Percentiles rank a stretch among this genome's conserved stretches.
phyloP scores from a whole-genome alignment of 2,113 vertebrate species.

The Vulpes vulpes region DNA sequence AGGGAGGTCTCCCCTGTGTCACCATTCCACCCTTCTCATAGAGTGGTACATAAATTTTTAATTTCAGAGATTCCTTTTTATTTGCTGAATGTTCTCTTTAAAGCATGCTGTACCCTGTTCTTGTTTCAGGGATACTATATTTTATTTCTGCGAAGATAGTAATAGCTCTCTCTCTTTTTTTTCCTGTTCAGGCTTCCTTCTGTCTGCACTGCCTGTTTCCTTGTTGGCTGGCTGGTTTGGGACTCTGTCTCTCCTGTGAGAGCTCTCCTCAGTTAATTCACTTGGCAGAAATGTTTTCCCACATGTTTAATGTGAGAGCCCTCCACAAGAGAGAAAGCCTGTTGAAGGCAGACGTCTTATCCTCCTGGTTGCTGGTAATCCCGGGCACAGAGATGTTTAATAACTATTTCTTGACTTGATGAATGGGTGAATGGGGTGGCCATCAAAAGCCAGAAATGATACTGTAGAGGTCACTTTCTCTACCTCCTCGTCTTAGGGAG shows the following conservation, averaged over 20 bases:
- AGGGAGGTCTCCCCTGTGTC: not conserved
- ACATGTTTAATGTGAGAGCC: not conserved
- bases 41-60: not conserved
- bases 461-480: not conserved
- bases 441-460: not conserved
- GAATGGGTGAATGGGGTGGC: not conserved
- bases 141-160: not conserved
- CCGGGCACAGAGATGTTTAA: not conserved
- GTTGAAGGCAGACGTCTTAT: not conserved
- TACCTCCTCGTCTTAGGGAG: not conserved
- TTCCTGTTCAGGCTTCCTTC: not conserved
- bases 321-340: not conserved
- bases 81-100: not conserved
- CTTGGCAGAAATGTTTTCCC: not conserved
- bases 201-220: not conserved
- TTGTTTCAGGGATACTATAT: not conserved
- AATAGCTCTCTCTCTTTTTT: not conserved
- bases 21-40: not conserved
- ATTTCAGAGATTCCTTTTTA: conserved; percentile 14
- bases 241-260: not conserved
- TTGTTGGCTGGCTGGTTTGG: not conserved
- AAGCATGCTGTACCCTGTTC: not conserved
- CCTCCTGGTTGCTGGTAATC: not conserved
- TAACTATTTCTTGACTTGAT: not conserved
- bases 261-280: not conserved